phyloP scores from a whole-genome alignment of 1,140 invertebrate species.

The Drosophila seguyi region DNA sequence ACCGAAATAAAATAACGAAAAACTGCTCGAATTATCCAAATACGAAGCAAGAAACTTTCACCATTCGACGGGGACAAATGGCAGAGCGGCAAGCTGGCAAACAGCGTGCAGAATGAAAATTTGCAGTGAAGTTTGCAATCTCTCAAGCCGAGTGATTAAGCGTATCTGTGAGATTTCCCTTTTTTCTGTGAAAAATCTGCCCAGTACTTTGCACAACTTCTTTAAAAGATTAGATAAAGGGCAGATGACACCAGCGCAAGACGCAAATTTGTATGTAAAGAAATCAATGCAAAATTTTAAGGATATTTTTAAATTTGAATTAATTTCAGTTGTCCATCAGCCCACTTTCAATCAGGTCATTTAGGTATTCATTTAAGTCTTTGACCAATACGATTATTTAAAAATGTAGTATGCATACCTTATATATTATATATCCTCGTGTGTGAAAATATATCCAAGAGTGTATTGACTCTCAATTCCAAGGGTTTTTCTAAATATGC shows the following conservation, averaged over 20 bases:
- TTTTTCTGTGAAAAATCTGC: neutral
- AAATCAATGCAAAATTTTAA: neutral
- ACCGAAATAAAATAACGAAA: constrained; percentile 17
- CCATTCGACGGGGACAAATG: constrained; percentile 34
- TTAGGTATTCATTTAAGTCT: neutral
- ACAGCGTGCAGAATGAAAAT: constrained; percentile 9
- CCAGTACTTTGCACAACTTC: constrained; percentile 1
- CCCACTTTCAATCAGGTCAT: neutral
- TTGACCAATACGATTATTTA: neutral
- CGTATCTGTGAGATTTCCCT: constrained; percentile 14
- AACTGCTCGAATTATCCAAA: neutral
- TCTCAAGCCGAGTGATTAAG: constrained; percentile 7
- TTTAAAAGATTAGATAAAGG: neutral
- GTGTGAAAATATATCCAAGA: too few species aligned
- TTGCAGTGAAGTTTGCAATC: constrained; percentile 3
- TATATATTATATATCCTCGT: neutral
- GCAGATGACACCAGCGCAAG: neutral
- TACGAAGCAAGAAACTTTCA: constrained; percentile 27
- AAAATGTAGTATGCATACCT: neutral
- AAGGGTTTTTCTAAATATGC: neutral
- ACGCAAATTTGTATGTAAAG: neutral
- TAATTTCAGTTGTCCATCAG: neutral
- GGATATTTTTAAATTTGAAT: neutral
- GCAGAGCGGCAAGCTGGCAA: constrained; percentile 14
- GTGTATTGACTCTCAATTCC: neutral